Percentiles rank a stretch among this genome's conserved stretches.
phyloP scores from a whole-genome alignment of 2,113 vertebrate genomes.

The Crocuta crocuta region DNA sequence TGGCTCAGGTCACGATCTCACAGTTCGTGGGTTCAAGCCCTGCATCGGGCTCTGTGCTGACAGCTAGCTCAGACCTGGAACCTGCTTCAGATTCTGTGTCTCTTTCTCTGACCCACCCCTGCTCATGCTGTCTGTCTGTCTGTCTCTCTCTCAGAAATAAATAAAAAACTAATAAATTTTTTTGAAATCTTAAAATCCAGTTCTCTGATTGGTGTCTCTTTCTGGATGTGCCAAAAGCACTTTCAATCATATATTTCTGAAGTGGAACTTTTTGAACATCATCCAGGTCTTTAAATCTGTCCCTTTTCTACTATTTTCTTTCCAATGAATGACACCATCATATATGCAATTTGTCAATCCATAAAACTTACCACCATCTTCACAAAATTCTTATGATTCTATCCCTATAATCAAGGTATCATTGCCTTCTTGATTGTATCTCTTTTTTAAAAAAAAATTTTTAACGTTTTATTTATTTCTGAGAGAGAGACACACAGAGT shows the following conservation, averaged over 20 bases:
- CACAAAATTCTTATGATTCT: not conserved
- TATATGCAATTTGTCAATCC: not conserved
- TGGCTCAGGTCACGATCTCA: too few relatives aligned
- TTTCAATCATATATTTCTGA: not conserved
- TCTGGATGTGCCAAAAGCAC: not conserved
- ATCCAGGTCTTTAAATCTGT: not conserved
- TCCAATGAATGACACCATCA: not conserved
- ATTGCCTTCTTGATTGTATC: not conserved
- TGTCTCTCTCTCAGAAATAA: too few relatives aligned
- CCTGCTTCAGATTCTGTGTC: too few relatives aligned
- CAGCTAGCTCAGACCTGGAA: too few relatives aligned
- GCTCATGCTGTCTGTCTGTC: too few relatives aligned
- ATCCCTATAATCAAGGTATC: not conserved
- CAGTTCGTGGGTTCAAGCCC: too few relatives aligned
- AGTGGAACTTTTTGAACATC: not conserved
- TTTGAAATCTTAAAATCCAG: not conserved
- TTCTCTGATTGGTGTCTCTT: not conserved
- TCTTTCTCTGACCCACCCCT: too few relatives aligned
- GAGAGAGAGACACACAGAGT: too few relatives aligned
- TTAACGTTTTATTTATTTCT: too few relatives aligned
- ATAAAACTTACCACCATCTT: not conserved
- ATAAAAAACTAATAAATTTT: too few relatives aligned
- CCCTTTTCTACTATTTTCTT: not conserved
- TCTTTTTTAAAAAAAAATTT: not conserved
- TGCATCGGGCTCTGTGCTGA: too few relatives aligned